These are phyloP conservation scores for Nicator chloris DNA, from an alignment of 2,113 vertebrate genomes.

Conservation along the genomic window DNA sequence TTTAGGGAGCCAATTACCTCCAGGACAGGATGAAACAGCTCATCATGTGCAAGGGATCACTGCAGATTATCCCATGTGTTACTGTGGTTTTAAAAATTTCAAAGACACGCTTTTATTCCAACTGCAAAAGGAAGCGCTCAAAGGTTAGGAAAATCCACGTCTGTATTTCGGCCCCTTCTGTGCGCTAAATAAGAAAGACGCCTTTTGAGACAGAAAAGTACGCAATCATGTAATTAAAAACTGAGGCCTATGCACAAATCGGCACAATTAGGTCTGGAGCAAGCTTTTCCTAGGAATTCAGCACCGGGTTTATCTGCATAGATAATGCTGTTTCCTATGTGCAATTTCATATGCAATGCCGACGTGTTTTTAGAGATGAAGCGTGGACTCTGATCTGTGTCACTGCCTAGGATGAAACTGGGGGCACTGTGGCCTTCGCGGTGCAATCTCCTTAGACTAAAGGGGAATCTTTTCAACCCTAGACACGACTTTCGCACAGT, in stretches of 20 bases:
- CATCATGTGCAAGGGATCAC: not conserved
- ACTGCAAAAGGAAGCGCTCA: not conserved
- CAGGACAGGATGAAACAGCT: rapidly evolving
- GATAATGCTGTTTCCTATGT: not conserved
- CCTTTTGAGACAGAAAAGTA: not conserved
- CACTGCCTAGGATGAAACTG: not conserved
- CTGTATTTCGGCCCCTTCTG: not conserved
- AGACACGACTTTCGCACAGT: not conserved
- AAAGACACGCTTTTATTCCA: rapidly evolving
- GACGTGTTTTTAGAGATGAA: not conserved
- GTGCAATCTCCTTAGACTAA: not conserved
- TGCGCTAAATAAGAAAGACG: not conserved
- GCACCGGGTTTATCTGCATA: not conserved
- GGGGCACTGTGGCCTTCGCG: rapidly evolving
- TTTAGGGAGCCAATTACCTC: not conserved
- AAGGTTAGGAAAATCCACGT: rapidly evolving
- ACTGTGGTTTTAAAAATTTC: not conserved
- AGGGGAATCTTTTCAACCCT: not conserved
- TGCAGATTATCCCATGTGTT: not conserved
- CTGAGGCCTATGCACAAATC: not conserved
- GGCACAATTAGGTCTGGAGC: rapidly evolving
- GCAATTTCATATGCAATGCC: not conserved
- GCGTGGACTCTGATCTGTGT: rapidly evolving
- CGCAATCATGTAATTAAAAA: not conserved
- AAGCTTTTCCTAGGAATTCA: not conserved